These are phyloP conservation scores for Eristalis arbustorum DNA, from an alignment of 2,888 invertebrate species.

Conservation along the genomic window DNA sequence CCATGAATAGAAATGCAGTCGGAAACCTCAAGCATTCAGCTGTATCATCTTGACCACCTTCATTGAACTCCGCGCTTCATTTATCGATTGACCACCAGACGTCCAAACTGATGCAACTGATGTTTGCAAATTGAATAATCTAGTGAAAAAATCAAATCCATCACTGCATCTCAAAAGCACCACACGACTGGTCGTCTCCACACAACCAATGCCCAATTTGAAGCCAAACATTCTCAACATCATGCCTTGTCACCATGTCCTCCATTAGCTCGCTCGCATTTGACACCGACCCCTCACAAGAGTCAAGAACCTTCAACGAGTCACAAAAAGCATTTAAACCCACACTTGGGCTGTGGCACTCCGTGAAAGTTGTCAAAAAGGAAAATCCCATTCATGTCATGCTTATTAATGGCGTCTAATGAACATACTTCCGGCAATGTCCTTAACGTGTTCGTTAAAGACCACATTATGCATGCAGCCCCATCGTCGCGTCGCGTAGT, in stretches of 20 bases:
- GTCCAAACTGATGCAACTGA: too few relatives aligned
- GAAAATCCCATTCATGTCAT: constrained; percentile 35
- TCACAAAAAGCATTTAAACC: not conserved
- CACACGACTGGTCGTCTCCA: not conserved
- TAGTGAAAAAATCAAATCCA: too few relatives aligned
- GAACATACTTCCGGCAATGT: constrained; percentile 27
- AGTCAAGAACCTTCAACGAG: not conserved
- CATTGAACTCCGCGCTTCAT: too few relatives aligned
- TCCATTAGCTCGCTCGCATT: not conserved
- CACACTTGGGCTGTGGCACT: not conserved
- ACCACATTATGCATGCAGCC: constrained; percentile 10
- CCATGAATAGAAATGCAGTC: too few relatives aligned
- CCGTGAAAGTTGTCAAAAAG: not conserved
- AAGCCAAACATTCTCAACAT: not conserved
- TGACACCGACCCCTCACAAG: not conserved
- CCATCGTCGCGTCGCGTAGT: not conserved
- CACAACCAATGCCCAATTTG: too few relatives aligned
- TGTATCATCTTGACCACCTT: too few relatives aligned
- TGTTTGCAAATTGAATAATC: too few relatives aligned
- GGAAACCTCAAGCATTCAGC: too few relatives aligned
- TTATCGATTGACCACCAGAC: too few relatives aligned
- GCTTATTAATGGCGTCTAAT: constrained; percentile 39
- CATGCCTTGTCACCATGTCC: not conserved
- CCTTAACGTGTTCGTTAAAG: constrained; percentile 5
- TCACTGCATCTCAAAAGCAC: not conserved